phyloP scores from a whole-genome alignment of 2,888 invertebrate genomes.

The Phorcus lineatus region DNA sequence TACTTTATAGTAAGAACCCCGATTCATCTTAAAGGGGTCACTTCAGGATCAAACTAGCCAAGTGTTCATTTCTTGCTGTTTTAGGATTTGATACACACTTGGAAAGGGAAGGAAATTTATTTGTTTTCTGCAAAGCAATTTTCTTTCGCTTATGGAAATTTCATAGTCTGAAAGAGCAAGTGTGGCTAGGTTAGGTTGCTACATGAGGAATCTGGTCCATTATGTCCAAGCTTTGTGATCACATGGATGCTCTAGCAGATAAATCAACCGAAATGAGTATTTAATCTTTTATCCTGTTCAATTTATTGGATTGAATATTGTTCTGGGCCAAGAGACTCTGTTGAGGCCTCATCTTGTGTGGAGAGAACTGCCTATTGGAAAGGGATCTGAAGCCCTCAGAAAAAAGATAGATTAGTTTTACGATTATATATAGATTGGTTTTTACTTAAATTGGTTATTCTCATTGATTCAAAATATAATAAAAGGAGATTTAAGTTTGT shows the following conservation, averaged over 20 bases:
- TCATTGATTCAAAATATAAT: too few species aligned
- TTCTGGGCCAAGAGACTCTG: neutral
- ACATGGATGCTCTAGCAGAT: neutral
- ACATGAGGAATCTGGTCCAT: neutral
- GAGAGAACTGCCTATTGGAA: conserved; percentile 6
- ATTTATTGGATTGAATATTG: conserved; percentile 21
- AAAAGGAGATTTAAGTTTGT: too few species aligned
- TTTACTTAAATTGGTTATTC: too few species aligned
- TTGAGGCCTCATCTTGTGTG: neutral
- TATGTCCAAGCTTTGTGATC: neutral
- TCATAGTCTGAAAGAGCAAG: neutral
- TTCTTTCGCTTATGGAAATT: conserved; percentile 9
- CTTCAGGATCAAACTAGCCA: neutral
- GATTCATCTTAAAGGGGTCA: conserved; percentile 10
- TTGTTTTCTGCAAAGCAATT: conserved; percentile 4
- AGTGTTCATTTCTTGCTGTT: neutral
- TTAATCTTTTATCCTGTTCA: conserved; percentile 7
- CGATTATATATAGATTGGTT: too few species aligned
- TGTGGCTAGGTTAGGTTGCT: neutral
- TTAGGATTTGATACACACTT: neutral
- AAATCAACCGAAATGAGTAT: conserved; percentile 5
- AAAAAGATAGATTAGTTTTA: too few species aligned
- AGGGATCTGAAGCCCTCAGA: neutral
- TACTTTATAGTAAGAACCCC: too few species aligned
- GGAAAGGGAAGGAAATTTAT: conserved; percentile 2